Evolutionary conservation across 2,797 vertebrate species (phyloP), one percentile per base, ranked within the genome.

Genomic region (Clamator glandarius): DNA sequence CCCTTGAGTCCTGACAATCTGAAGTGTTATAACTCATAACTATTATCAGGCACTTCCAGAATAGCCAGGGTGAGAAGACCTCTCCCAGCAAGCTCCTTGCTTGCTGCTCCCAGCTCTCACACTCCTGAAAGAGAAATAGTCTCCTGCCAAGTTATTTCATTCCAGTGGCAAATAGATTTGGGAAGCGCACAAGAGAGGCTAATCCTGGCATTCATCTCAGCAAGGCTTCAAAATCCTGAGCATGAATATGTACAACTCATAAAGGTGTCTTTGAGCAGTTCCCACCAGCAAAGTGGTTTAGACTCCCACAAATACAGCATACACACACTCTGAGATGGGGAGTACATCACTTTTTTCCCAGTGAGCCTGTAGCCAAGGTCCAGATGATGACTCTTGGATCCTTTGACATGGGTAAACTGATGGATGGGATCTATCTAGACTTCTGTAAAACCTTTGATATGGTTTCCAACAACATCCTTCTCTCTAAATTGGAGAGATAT

Each of bases 21-120:
- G 26, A 90, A 86, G 80, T 80, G 83, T 62, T 75, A 3, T 24
- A 93, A 68, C 75, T 84, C 58, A 2, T 78, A 78, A 35, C 23
- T 51, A 8, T 48, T 84, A 88, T 41, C 80, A n/a, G 44, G 77
- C 80, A 68, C 57, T 92, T 86, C 86, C 88, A 94, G 84, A 92
- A 92, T 64, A 92, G 74, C 62, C 9, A 15, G 33, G 13, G 51
- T 76, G 59, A 67, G 77, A 87, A 51, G 39, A 69, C 21, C 41
- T 84, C 33, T 15, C 21, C 26, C 73, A 51, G 55, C 25, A 66
- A 69, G 16, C 29, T 74, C 48, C 35, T 26, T 51, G 26, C 41
- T 72, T 31, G 18, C 51, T 73, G 36, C 25, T 92, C 51, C 59
- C 64, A 73, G 42, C 69, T 77, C 61, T 90, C 61, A 23, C 2